Evolutionary conservation across 2,113 vertebrate genomes (phyloP), one percentile per base, ranked within the genome.

Genomic region (Azemiops feae): DNA sequence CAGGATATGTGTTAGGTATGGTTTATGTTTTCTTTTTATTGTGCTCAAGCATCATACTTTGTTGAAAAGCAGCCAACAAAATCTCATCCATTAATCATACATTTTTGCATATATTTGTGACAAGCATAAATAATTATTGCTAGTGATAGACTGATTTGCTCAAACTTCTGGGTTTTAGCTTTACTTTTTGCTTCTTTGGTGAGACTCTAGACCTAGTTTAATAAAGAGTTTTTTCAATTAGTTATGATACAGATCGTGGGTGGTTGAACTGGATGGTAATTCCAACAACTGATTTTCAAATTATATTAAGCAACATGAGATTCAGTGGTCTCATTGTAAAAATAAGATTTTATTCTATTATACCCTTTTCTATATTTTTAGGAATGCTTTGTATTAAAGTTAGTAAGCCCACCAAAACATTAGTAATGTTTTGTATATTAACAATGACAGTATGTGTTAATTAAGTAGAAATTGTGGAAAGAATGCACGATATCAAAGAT

Each of bases 101-200:
- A 92, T 92, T 90, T 90, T 39, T 94, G 91, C 69, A 91, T 94
- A 45, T 60, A 50, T 50, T 54, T 39, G 1, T n/a, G 47, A 8
- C 23, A 91, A 81, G 9, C 30, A 69, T 92, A 64, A 88, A 53
- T 52, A 91, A 39, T 53, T 34, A 1, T 57, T 54, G 23, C 23
- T 45, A 87, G 94, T 57, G 50, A 74, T 74, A 54, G n/a, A 47
- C n/a, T 39, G 30, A 53, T 27, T 50, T 96, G 95, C 94, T 95
- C 14, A 88, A 30, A 89, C 54, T 92, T 12, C 60, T 12, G 12
- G 12, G 4, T 64, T 92, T 93, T 93, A 93, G 91, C 47, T 64
- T 0, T 45, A 22, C 22, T 0, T 94, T 96, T 95, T 89, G 88
- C 34, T 93, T 45, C 69, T 94, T 87, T 69, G 93, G 20, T 4